A percentile compares a stretch with the other conserved stretches of the same genome.
Evolutionary conservation across 2,888 invertebrate species (phyloP).

Genomic region (Napeogenes inachia): DNA sequence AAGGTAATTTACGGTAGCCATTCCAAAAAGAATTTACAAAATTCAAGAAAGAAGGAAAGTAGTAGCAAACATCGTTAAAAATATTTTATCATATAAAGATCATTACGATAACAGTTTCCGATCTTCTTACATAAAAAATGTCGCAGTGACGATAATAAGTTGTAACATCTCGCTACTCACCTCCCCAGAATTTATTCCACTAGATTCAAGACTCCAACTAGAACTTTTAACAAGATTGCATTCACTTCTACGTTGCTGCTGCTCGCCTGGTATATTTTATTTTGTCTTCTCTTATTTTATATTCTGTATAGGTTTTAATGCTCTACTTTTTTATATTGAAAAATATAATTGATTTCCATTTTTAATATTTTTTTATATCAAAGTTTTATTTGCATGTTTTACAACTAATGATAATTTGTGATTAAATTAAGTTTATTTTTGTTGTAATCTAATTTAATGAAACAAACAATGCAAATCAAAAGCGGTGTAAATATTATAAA

Average conservation of each 20-base stretch:
- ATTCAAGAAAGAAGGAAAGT: no score
- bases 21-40: no score
- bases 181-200: slow-evolving; percentile 23
- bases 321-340: no score
- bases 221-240: slow-evolving; percentile 29
- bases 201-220: slow-evolving; percentile 23
- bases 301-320: background rate
- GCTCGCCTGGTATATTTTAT: slow-evolving; percentile 18
- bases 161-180: slow-evolving; percentile 21
- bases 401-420: no score
- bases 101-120: background rate
- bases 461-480: no score
- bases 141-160: slow-evolving; percentile 13
- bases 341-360: no score
- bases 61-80: background rate
- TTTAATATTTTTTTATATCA: no score
- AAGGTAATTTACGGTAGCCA: no score
- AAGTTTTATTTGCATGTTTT: no score
- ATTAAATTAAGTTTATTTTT: no score
- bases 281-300: slow-evolving; percentile 7
- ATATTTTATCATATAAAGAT: background rate
- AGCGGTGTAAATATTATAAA: no score
- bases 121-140: background rate
- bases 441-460: no score
- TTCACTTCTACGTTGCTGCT: slow-evolving; percentile 19